phyloP scores from a whole-genome alignment of 2,888 invertebrate species.

The Euspilapteryx auroguttella region DNA sequence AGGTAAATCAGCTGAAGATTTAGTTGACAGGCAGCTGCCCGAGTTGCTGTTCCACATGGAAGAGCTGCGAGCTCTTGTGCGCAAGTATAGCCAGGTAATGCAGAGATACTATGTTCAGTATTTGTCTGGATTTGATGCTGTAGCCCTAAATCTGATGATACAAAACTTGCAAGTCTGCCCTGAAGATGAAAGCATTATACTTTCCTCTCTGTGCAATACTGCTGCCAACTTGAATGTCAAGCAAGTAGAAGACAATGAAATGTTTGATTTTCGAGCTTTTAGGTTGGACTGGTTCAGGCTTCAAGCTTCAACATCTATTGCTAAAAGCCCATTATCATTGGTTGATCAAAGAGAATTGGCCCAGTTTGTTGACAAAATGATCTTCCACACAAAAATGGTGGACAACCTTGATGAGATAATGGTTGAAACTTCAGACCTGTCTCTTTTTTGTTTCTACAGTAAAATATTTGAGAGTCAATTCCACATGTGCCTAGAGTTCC shows the following conservation, averaged over 20 bases:
- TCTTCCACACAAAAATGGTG: constrained; percentile 97
- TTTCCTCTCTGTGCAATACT: constrained; percentile 89
- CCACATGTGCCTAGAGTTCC: constrained; percentile 98
- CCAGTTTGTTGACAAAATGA: constrained; percentile 90
- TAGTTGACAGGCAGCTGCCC: constrained; percentile 94
- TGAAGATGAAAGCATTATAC: constrained; percentile 93
- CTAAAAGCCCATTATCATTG: constrained; percentile 77
- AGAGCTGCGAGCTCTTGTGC: constrained; percentile 89
- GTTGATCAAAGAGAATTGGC: constrained; percentile 86
- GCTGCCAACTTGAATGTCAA: constrained; percentile 85
- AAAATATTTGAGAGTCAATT: constrained; percentile 98
- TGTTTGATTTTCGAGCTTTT: constrained; percentile 94
- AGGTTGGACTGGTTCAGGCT: constrained; percentile 97
- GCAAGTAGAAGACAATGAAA: constrained; percentile 94
- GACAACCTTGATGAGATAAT: constrained; percentile 97
- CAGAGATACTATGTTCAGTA: constrained; percentile 98
- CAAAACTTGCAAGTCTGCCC: constrained; percentile 83
- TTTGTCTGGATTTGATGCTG: constrained; percentile 93
- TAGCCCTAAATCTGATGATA: constrained; percentile 83
- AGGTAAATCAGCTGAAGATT: constrained; percentile 86
- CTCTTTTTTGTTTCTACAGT: constrained; percentile 96
- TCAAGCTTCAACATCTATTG: constrained; percentile 90
- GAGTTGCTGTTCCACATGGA: constrained; percentile 98
- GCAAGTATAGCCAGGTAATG: constrained; percentile 96
- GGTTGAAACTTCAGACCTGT: constrained; percentile 95